Evolutionary conservation across 2,888 invertebrate genomes (phyloP).

Genomic region (Drosophila birchii): DNA sequence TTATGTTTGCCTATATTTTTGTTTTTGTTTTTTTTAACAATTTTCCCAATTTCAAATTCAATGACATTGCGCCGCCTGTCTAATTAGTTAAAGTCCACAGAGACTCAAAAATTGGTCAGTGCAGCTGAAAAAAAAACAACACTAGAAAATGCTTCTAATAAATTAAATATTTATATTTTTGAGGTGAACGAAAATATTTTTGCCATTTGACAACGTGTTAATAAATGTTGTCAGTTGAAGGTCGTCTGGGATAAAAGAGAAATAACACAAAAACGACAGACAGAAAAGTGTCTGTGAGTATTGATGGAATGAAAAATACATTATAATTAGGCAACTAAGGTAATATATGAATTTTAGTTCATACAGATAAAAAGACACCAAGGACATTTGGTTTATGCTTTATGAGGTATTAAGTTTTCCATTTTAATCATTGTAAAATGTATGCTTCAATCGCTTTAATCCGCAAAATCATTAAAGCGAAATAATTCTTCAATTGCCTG

Average conservation of each 20-base stretch:
- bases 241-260: constrained; percentile 41
- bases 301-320: constrained; percentile 23
- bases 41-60: constrained; percentile 33
- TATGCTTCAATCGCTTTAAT: constrained; percentile 5
- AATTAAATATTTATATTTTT: constrained; percentile 27
- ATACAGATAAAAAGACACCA: constrained; percentile 5
- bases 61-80: constrained; percentile 53
- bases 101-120: background rate
- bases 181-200: constrained; percentile 23
- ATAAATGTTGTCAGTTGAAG: constrained; percentile 66
- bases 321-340: constrained; percentile 8
- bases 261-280: constrained; percentile 4
- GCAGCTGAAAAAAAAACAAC: constrained; percentile 2
- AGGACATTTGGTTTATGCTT: background rate
- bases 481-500: constrained; percentile 21
- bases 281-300: constrained; percentile 12
- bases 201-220: constrained; percentile 63
- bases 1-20: constrained; percentile 21
- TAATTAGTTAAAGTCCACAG: constrained; percentile 58
- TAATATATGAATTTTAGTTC: background rate
- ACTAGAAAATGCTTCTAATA: constrained; percentile 10
- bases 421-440: background rate
- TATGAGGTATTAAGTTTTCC: background rate
- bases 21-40: background rate
- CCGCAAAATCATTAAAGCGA: constrained; percentile 11